Evolutionary conservation across 2,888 invertebrate genomes (phyloP).

Genomic region (Oscheius sp.): DNA sequence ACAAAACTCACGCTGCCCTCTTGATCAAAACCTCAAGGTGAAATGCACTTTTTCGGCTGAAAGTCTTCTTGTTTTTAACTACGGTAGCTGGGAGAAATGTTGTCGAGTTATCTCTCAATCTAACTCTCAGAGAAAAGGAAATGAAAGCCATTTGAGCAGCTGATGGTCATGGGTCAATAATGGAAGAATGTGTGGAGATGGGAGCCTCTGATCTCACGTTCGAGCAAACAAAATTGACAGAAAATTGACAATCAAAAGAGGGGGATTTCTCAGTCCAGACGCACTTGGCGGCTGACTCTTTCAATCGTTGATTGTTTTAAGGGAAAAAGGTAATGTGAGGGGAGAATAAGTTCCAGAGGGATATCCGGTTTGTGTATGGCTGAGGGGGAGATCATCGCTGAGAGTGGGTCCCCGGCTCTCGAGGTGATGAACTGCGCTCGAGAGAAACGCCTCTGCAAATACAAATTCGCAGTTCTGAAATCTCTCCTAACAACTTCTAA

Average conservation of each 20-base stretch:
- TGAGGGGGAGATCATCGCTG: conserved; percentile 14
- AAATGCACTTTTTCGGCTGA: too few relatives aligned
- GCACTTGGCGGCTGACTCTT: neutral
- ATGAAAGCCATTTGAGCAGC: neutral
- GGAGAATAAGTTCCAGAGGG: neutral
- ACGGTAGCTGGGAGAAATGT: neutral
- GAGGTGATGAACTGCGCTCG: conserved; percentile 28
- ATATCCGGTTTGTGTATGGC: conserved; percentile 25
- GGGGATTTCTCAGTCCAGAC: neutral
- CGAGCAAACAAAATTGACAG: conserved; percentile 16
- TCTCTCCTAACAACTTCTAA: too few relatives aligned
- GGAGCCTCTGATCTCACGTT: conserved; percentile 9
- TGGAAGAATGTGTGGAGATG: conserved; percentile 11
- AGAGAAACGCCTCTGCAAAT: conserved; percentile 25
- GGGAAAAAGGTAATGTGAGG: neutral
- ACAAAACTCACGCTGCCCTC: too few relatives aligned
- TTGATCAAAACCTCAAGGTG: too few relatives aligned
- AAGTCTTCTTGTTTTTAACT: neutral
- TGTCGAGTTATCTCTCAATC: neutral
- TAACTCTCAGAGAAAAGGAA: neutral
- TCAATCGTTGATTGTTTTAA: neutral
- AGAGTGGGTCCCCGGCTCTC: conserved; percentile 24
- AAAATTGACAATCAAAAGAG: conserved; percentile 5
- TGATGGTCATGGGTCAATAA: conserved; percentile 18
- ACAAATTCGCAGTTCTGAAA: conserved; percentile 20